phyloP scores from a whole-genome alignment of 2,888 invertebrate genomes.

The Dermolepida albohirtum region DNA sequence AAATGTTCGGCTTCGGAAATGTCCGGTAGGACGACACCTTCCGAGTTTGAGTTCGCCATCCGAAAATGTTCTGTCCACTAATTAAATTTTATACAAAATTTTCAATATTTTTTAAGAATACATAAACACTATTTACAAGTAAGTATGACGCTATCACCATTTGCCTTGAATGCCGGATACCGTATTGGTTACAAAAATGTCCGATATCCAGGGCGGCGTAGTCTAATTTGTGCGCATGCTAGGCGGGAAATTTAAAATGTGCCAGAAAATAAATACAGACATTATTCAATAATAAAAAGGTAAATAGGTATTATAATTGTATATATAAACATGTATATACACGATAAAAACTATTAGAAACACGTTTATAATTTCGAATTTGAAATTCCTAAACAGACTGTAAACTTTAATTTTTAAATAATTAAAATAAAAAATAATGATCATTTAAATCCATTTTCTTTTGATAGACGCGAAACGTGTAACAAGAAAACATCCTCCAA shows the following conservation, averaged over 20 bases:
- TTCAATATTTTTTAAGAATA: conserved; percentile 20
- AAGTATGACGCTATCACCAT: conserved; percentile 53
- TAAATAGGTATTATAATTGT: no score
- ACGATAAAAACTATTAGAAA: no score
- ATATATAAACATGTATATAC: no score
- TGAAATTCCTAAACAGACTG: no score
- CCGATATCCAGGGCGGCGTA: conserved; percentile 60
- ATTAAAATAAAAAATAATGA: no score
- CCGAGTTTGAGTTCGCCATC: conserved; percentile 69
- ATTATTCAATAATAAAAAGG: no score
- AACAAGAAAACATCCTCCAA: no score
- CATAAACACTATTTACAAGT: conserved; percentile 42
- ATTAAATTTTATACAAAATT: conserved; percentile 35
- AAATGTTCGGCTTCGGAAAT: conserved; percentile 78
- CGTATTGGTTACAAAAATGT: conserved; percentile 57
- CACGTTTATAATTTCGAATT: no score
- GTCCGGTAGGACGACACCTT: conserved; percentile 78
- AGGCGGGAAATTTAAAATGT: conserved; percentile 56
- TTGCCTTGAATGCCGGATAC: conserved; percentile 56
- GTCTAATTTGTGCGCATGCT: conserved; percentile 54
- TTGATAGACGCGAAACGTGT: no score
- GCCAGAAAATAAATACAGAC: no score
- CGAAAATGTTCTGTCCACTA: conserved; percentile 53
- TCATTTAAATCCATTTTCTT: no score
- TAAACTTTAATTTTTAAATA: no score